Evolutionary conservation across 2,888 invertebrate genomes (phyloP), one percentile per base, ranked within the genome.

Genomic region (Perizoma flavofasciatum): DNA sequence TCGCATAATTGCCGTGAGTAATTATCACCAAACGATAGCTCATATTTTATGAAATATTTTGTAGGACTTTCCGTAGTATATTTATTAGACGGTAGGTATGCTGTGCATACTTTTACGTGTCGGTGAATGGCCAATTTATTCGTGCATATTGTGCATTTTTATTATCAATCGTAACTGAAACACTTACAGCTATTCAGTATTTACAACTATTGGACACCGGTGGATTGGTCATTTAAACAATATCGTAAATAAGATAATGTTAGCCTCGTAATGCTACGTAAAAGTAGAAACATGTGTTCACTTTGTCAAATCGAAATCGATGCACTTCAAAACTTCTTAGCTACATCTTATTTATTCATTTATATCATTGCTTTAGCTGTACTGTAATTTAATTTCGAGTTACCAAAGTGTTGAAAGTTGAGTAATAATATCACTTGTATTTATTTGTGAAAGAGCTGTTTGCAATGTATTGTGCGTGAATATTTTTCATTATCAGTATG

Each of bases 371-470:
- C 71, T 67, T 73, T 83, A 83, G 81, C 73, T 78, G 70, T 83
- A 82, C 77, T 79, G 64, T 82, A 81, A 82, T 82, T 78, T 86
- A 82, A 78, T 85, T 74, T 78, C 81, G 79, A 84, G 88, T 88
- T 88, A 89, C 89, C 89, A 90, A 89, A 89, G 89, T 87, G 82
- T 84, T 83, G 81, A 81, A 50, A 49, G 59, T 53, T 63, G 66
- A 61, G 57, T 56, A 51, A 34, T 58, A 44, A 49, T 40, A 57
- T 50, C 54, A 61, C 53, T 51, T 66, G 47, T 59, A 51, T 70
- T 67, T 59, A 63, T 69, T 62, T 67, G 63, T 68, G 57, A 68
- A 62, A 59, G 55, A 58, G 66, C 65, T 60, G 56, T 61, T 56
- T 66, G 63, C 63, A 59, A 66, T 65, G 68, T 68, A 69, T 65